These are phyloP conservation scores for Halocaridina rubra DNA, from an alignment of 2,888 invertebrate species.

Conservation along the genomic window DNA sequence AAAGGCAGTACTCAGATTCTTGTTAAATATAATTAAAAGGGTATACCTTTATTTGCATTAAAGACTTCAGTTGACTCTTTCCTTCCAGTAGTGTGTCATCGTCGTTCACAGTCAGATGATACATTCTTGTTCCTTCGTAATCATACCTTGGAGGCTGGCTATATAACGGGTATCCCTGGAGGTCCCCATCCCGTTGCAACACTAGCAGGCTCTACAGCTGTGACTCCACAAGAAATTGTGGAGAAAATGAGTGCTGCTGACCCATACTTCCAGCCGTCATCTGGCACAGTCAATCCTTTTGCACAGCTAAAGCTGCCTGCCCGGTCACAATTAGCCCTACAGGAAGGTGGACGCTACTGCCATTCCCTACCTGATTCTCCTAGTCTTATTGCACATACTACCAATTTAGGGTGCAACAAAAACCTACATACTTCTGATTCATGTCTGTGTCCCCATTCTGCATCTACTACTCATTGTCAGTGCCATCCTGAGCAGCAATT, in stretches of 20 bases:
- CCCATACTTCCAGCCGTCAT: conserved; percentile 61
- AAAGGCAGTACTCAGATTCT: no score
- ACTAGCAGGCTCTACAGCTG: conserved; percentile 25
- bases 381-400: neutral
- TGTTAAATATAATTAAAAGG: no score
- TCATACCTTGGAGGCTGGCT: conserved; percentile 65
- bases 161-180: neutral
- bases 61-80: no score
- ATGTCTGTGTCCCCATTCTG: conserved; percentile 30
- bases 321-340: conserved; percentile 52
- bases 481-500: conserved; percentile 35
- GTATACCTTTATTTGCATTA: no score
- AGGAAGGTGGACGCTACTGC: conserved; percentile 60
- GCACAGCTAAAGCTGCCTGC: conserved; percentile 58
- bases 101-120: conserved; percentile 81
- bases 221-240: conserved; percentile 64
- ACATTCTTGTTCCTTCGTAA: conserved; percentile 73
- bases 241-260: conserved; percentile 65
- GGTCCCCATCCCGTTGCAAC: neutral
- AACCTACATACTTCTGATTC: conserved; percentile 51
- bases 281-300: conserved; percentile 76
- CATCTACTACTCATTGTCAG: conserved; percentile 34
- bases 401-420: conserved; percentile 24
- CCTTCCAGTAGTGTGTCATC: conserved; percentile 73
- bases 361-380: conserved; percentile 56